Base-by-base conservation (phyloP, 2,113 vertebrate species). In the Chamaetylas fuelleborni region DNA sequence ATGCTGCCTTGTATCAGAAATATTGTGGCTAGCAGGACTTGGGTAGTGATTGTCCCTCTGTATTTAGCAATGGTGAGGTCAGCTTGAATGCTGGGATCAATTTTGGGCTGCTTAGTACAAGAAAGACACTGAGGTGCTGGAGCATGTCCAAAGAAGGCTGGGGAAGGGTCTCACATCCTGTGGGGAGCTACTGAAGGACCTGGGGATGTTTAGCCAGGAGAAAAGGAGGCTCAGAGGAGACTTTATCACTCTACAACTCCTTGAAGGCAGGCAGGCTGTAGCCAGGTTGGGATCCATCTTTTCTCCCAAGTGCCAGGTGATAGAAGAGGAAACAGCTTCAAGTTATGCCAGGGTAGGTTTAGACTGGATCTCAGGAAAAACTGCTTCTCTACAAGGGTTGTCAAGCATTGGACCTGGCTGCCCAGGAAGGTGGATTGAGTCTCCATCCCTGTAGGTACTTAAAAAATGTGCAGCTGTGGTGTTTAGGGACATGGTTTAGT, bases 101-200 rank as follows among this genome's bases (percentile, higher is more conserved):
- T 29, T 74, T 11, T 65, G 70, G 15, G 24, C 3, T 4, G 29
- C 8, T 56, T 23, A 40, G 40, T n/a, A 19, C 19, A 74, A 29
- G 19, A 60, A 58, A 43, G 38, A 47, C 7, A n/a, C 0, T 70
- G 84, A 79, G 12, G 16, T 7, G n/a, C 19, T 70, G 29, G 5
- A 62, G 12, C 0, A 0, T 18, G 47, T 29, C 24, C 24, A 54
- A 29, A 48, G n/a, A 17, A 29, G 8, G n/a, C n/a, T n/a, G n/a
- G n/a, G n/a, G n/a, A n/a, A n/a, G n/a, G n/a, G n/a, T n/a, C n/a
- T n/a, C n/a, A n/a, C n/a, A n/a, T n/a, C n/a, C n/a, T n/a, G n/a
- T n/a, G n/a, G n/a, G n/a, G n/a, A n/a, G n/a, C n/a, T n/a, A n/a
- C n/a, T n/a, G n/a, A n/a, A n/a, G n/a, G n/a, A n/a, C n/a, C n/a